Evolutionary conservation across 1,140 invertebrate genomes (phyloP).

Genomic region (Mylabris phalerata): DNA sequence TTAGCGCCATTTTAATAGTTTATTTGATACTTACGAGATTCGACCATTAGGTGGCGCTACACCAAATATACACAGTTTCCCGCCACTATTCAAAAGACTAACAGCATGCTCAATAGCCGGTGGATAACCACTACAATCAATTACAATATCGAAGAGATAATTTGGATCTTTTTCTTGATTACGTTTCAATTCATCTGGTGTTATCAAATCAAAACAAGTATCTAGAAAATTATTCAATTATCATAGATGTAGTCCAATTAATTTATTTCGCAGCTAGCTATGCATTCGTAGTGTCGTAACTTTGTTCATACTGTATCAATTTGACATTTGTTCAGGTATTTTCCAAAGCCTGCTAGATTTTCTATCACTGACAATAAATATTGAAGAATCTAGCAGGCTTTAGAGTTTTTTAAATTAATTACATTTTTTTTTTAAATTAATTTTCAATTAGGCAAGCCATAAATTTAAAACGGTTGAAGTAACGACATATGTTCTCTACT

Average conservation of each 20-base stretch:
- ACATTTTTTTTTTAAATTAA: no score
- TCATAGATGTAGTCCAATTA: not conserved
- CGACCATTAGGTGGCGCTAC: constrained; percentile 46
- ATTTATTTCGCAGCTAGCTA: no score
- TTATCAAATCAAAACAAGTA: constrained; percentile 41
- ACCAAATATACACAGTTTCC: constrained; percentile 52
- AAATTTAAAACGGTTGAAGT: no score
- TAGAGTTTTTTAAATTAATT: no score
- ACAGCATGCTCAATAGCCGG: constrained; percentile 50
- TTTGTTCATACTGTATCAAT: no score
- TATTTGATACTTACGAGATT: constrained; percentile 35
- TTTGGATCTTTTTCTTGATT: constrained; percentile 35
- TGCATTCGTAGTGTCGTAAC: no score
- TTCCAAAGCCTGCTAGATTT: no score
- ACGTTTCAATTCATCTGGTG: constrained; percentile 49
- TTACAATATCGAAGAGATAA: constrained; percentile 51
- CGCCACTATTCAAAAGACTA: constrained; percentile 43
- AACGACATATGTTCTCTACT: no score
- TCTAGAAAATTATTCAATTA: constrained; percentile 17
- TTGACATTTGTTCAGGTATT: no score
- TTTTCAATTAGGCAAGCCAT: no score
- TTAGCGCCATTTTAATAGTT: not conserved
- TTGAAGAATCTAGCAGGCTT: no score
- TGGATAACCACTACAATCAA: constrained; percentile 60
- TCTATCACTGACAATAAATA: no score